Evolutionary conservation across 92 coral and sea anemone genomes (phyloP).

Genomic region (Siderastrea siderea): DNA sequence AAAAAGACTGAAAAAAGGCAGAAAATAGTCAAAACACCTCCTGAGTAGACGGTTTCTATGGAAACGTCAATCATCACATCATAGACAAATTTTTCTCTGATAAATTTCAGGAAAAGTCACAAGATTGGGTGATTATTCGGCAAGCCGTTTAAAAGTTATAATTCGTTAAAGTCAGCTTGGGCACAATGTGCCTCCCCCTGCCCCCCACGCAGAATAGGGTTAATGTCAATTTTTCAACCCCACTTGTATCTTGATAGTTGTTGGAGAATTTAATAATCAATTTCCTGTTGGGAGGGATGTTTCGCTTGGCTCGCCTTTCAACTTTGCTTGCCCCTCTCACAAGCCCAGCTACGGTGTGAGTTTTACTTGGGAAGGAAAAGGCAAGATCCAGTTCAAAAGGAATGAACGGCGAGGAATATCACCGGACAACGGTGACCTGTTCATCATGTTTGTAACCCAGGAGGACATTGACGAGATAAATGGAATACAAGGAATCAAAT

Average conservation of each 20-base stretch:
- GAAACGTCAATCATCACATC: no score
- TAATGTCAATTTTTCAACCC: no score
- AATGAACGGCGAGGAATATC: constrained; percentile 6
- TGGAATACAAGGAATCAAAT: neutral
- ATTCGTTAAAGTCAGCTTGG: no score
- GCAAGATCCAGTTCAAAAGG: neutral
- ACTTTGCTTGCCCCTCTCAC: constrained; percentile 32
- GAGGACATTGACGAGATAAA: constrained; percentile 15
- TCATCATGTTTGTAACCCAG: constrained; percentile 42
- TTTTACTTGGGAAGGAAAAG: neutral
- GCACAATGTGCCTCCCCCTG: no score
- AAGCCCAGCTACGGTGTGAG: neutral
- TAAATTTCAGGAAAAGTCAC: no score
- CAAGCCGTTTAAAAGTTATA: no score
- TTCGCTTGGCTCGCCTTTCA: constrained; percentile 29
- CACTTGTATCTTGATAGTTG: neutral
- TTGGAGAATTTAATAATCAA: neutral
- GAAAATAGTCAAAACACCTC: no score
- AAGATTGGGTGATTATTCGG: no score
- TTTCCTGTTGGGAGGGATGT: neutral
- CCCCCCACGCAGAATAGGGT: no score
- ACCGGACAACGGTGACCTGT: constrained; percentile 35
- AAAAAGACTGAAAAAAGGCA: no score
- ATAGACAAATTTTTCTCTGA: no score
- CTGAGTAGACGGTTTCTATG: no score